These are phyloP conservation scores for Spatulosminthurus flaviceps DNA, from an alignment of 2,888 invertebrate genomes.

Conservation along the genomic window DNA sequence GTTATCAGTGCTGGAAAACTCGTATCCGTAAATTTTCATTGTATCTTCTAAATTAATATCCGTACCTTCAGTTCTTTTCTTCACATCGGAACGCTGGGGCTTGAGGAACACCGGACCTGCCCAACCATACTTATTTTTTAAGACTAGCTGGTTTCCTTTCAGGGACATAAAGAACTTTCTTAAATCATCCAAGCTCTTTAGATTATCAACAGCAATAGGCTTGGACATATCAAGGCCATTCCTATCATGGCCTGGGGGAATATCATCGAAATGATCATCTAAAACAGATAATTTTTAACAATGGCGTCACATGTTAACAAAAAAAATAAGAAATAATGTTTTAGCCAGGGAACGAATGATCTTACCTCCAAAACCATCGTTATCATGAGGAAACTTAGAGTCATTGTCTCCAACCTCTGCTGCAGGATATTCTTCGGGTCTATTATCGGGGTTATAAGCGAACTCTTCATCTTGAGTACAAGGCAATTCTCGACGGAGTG, in stretches of 20 bases:
- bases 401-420: slow-evolving; percentile 43
- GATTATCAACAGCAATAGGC: slow-evolving; percentile 33
- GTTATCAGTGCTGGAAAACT: not conserved
- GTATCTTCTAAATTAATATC: not conserved
- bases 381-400: not conserved
- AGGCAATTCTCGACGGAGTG: not conserved
- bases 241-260: not conserved
- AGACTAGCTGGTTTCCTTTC: slow-evolving; percentile 42
- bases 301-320: too few species aligned
- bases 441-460: slow-evolving; percentile 55
- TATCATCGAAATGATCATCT: slow-evolving; percentile 30
- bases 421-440: slow-evolving; percentile 55
- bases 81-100: slow-evolving; percentile 45
- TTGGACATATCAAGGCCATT: not conserved
- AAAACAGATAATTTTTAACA: too few species aligned
- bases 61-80: slow-evolving; percentile 20
- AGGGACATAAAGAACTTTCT: slow-evolving; percentile 34
- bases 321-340: too few species aligned
- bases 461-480: slow-evolving; percentile 45
- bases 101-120: slow-evolving; percentile 58
- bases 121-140: slow-evolving; percentile 57
- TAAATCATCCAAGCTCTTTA: slow-evolving; percentile 39
- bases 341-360: not conserved
- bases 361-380: slow-evolving; percentile 28
- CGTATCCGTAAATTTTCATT: not conserved